Evolutionary conservation across 2,797 vertebrate genomes (phyloP).

Genomic region (Sebastes glaucus): DNA sequence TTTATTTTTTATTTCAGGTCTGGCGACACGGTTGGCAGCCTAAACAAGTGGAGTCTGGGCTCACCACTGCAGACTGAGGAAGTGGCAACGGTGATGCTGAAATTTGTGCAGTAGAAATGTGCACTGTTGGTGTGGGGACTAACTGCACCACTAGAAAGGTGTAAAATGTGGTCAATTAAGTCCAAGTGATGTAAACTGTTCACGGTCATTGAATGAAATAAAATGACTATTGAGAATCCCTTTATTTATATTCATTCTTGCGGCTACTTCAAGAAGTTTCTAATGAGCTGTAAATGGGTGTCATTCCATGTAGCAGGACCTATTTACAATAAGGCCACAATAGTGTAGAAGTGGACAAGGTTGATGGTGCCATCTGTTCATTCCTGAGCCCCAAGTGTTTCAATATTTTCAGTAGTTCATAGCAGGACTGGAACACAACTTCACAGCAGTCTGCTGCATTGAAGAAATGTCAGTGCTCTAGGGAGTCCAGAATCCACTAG

Average conservation of each 20-base stretch:
- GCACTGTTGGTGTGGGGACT: too few relatives aligned
- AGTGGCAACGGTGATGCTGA: not conserved
- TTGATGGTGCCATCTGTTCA: too few relatives aligned
- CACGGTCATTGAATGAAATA: not conserved
- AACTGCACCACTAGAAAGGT: too few relatives aligned
- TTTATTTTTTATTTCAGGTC: conserved; percentile 6
- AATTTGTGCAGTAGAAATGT: accelerated
- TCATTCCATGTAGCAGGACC: not conserved
- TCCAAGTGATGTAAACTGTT: not conserved
- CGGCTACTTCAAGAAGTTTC: not conserved
- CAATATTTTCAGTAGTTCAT: too few relatives aligned
- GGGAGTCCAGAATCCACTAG: too few relatives aligned
- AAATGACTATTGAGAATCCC: not conserved
- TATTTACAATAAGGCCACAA: conserved; percentile 43
- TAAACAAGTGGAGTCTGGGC: too few relatives aligned
- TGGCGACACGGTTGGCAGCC: accelerated
- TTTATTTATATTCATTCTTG: not conserved
- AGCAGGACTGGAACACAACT: too few relatives aligned
- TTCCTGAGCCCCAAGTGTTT: too few relatives aligned
- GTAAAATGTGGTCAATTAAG: not conserved
- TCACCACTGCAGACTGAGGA: not conserved
- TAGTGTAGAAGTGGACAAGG: not conserved
- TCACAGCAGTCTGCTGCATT: too few relatives aligned
- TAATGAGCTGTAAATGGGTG: not conserved
- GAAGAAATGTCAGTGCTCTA: too few relatives aligned